phyloP scores from a whole-genome alignment of 2,888 invertebrate genomes.

The Hirtodrosophila alboralis region DNA sequence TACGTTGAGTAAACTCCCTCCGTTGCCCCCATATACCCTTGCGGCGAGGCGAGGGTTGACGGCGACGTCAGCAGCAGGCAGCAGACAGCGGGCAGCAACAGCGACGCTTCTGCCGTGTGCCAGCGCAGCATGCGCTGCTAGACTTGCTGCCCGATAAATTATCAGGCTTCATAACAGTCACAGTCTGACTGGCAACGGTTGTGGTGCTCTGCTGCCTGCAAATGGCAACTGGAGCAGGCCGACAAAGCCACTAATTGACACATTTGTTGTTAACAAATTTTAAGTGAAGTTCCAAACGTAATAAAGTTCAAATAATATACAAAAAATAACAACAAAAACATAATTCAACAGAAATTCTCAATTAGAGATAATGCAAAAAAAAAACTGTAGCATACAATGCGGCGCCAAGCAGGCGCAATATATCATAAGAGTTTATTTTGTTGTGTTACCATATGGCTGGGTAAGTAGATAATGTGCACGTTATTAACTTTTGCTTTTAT shows the following conservation, averaged over 20 bases:
- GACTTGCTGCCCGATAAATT: slow-evolving; percentile 82
- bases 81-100: slow-evolving; percentile 30
- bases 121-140: slow-evolving; percentile 67
- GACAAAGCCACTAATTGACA: slow-evolving; percentile 8
- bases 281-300: slow-evolving; percentile 31
- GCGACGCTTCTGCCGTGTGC: slow-evolving; percentile 34
- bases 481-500: slow-evolving; percentile 73
- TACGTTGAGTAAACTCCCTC: slow-evolving; percentile 45
- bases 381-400: slow-evolving; percentile 35
- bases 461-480: slow-evolving; percentile 67
- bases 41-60: slow-evolving; percentile 39
- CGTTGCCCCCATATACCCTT: neutral
- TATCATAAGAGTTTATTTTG: slow-evolving; percentile 8
- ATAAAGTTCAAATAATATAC: slow-evolving; percentile 1
- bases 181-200: slow-evolving; percentile 73
- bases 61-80: slow-evolving; percentile 24
- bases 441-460: slow-evolving; percentile 64
- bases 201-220: too few species aligned
- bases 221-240: slow-evolving; percentile 2
- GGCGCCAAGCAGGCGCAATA: slow-evolving; percentile 35
- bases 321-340: neutral
- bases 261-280: slow-evolving; percentile 39
- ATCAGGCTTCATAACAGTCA: slow-evolving; percentile 80
- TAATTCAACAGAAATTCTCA: neutral
- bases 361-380: slow-evolving; percentile 1